phyloP scores from a whole-genome alignment of 2,113 vertebrate genomes.

The Marcusenius ussheri region DNA sequence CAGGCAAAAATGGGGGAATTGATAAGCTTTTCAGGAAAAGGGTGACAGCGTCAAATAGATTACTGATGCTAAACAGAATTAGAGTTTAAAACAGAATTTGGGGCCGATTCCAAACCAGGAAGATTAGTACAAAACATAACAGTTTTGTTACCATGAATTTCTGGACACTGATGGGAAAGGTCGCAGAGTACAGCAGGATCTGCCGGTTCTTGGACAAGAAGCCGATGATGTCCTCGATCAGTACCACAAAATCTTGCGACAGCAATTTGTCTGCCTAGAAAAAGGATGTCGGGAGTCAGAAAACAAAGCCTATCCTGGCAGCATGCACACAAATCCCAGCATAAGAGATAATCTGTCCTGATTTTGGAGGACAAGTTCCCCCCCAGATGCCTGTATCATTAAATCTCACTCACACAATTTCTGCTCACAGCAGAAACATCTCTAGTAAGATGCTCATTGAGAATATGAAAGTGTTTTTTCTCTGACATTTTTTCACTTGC shows the following conservation, averaged over 20 bases:
- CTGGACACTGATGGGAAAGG: conserved; percentile 69
- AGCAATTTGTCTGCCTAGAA: conserved; percentile 69
- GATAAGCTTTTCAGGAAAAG: not conserved
- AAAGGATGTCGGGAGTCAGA: not conserved
- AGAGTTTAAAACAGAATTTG: not conserved
- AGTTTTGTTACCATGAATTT: conserved; percentile 65
- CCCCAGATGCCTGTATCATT: not conserved
- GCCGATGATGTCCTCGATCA: conserved; percentile 69
- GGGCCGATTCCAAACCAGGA: not conserved
- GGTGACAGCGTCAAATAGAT: not conserved
- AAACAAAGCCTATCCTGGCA: not conserved
- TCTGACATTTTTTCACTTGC: conserved; percentile 1
- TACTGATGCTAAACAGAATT: not conserved
- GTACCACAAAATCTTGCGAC: conserved; percentile 68
- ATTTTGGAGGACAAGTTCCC: not conserved
- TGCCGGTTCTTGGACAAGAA: conserved; percentile 67
- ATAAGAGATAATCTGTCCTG: not conserved
- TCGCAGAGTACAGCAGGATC: conserved; percentile 70
- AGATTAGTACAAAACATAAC: not conserved
- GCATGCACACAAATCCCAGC: not conserved
- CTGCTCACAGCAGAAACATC: not conserved
- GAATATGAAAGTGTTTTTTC: not conserved
- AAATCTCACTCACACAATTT: not conserved
- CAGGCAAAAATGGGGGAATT: not conserved
- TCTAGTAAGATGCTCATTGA: not conserved